Percentiles rank a stretch among this genome's conserved stretches.
Evolutionary conservation across 2,888 invertebrate genomes (phyloP).

Genomic region (Agrypnus murinus): DNA sequence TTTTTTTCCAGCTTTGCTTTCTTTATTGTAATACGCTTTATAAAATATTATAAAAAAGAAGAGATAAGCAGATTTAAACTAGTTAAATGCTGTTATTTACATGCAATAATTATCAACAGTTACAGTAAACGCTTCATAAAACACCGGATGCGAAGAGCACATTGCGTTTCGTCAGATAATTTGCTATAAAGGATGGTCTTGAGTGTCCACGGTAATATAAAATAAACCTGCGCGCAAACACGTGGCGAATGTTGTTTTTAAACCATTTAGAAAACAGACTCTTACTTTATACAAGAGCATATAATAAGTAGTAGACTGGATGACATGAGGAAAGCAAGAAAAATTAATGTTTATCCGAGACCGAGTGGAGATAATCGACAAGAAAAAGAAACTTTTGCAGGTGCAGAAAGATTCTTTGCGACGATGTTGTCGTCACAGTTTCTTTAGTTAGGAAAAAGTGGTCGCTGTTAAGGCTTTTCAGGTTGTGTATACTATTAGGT

Average conservation of each 20-base stretch:
- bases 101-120: constrained; percentile 44
- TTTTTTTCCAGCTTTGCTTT: constrained; percentile 6
- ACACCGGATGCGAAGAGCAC: constrained; percentile 44
- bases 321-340: constrained; percentile 1
- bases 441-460: no score
- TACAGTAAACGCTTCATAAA: constrained; percentile 46
- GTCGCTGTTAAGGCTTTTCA: no score
- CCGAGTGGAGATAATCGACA: constrained; percentile 4
- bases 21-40: no score
- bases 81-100: constrained; percentile 36
- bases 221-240: constrained; percentile 35
- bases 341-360: constrained; percentile 12
- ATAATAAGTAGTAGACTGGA: background rate
- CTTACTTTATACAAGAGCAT: no score
- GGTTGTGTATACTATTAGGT: no score
- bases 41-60: background rate
- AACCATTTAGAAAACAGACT: background rate
- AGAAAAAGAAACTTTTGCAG: constrained; percentile 17
- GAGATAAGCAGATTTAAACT: constrained; percentile 17
- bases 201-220: no score
- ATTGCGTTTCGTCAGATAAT: constrained; percentile 42
- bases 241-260: constrained; percentile 37
- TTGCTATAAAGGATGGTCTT: constrained; percentile 12
- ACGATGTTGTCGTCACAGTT: no score
- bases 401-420: constrained; percentile 12